Evolutionary conservation across 2,113 vertebrate species (phyloP).

Genomic region (Phasianus colchicus): DNA sequence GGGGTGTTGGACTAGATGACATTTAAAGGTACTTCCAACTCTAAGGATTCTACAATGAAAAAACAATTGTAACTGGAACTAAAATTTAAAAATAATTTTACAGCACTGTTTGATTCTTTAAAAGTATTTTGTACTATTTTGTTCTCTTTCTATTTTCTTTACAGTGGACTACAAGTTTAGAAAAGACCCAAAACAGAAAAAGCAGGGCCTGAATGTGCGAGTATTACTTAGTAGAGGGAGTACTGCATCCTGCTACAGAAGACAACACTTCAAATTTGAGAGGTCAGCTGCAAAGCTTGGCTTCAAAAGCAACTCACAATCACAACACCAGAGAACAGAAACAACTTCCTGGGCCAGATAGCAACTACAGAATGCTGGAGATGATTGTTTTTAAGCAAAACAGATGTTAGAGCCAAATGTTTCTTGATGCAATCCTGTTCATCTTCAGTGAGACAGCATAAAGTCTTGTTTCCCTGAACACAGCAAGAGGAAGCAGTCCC

Average conservation of each 20-base stretch:
- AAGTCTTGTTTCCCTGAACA: background rate
- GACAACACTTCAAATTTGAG: constrained; percentile 32
- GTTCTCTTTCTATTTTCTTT: background rate
- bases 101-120: background rate
- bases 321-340: constrained; percentile 2
- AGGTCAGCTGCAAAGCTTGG: constrained; percentile 55
- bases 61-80: background rate
- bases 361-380: background rate
- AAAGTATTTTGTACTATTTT: background rate
- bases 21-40: too few species aligned
- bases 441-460: background rate
- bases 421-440: background rate
- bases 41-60: background rate
- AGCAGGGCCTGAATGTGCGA: background rate
- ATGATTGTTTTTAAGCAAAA: background rate
- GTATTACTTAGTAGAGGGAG: constrained; percentile 20
- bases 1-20: too few species aligned
- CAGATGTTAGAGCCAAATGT: background rate
- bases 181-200: constrained; percentile 19
- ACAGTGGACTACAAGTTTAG: background rate
- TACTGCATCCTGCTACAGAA: background rate
- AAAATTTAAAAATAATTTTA: background rate
- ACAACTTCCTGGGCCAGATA: background rate
- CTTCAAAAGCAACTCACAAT: constrained; percentile 27
- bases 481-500: background rate